These are phyloP conservation scores for Zosterops borbonicus DNA, from an alignment of 2,113 vertebrate genomes.

Conservation along the genomic window DNA sequence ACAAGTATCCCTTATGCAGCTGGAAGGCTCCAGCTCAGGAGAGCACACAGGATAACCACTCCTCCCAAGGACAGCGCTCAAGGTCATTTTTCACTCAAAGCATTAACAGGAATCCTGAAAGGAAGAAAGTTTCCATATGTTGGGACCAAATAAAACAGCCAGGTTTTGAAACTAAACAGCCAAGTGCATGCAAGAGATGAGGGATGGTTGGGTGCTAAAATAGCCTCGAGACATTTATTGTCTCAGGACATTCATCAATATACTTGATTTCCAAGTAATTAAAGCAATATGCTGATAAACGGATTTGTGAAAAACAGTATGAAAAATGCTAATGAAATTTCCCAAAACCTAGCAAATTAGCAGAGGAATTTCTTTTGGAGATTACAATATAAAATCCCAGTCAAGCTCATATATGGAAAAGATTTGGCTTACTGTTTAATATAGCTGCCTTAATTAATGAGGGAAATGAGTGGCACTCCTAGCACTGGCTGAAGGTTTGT, in stretches of 20 bases:
- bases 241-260: neutral
- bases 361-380: neutral
- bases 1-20: neutral
- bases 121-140: neutral
- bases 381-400: neutral
- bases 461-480: neutral
- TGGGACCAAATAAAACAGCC: neutral
- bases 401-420: neutral
- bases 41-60: neutral
- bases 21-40: neutral
- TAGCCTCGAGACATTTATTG: neutral
- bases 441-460: neutral
- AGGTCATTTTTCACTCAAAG: neutral
- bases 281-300: neutral
- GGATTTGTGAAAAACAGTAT: neutral
- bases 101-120: neutral
- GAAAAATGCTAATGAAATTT: neutral
- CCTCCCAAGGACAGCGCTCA: accelerated
- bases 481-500: neutral
- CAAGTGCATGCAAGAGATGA: neutral
- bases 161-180: neutral
- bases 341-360: neutral
- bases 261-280: neutral
- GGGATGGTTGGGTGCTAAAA: neutral
- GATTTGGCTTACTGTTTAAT: neutral